A percentile compares a stretch with the other conserved stretches of the same genome.
phyloP scores from a whole-genome alignment of 2,113 vertebrate species.

The Mustela lutreola region DNA sequence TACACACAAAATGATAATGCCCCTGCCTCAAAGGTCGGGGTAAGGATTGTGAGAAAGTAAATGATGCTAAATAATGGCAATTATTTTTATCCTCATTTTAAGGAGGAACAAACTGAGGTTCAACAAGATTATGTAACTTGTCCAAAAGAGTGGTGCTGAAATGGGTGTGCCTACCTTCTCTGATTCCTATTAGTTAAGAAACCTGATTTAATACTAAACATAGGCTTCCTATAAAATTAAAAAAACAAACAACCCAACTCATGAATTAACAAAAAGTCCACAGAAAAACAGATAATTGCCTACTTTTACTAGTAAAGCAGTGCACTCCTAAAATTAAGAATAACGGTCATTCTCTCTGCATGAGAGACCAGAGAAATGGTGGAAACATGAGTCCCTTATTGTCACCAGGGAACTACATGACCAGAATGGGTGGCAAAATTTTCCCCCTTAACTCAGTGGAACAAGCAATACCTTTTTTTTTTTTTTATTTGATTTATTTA shows the following conservation, averaged over 20 bases:
- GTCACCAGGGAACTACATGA: neutral
- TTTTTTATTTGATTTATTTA: too few species aligned
- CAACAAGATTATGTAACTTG: neutral
- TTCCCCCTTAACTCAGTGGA: neutral
- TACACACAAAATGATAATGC: neutral
- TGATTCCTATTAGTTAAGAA: constrained; percentile 4
- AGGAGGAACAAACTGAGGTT: neutral
- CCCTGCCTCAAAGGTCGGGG: neutral
- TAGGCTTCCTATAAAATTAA: neutral
- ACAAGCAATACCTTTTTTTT: neutral
- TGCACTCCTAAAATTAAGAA: neutral
- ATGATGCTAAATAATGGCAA: neutral
- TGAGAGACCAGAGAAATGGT: neutral
- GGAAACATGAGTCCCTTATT: neutral
- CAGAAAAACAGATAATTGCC: neutral
- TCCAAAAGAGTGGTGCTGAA: neutral
- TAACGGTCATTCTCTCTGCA: neutral
- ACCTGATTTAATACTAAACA: constrained; percentile 6
- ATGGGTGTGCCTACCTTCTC: neutral
- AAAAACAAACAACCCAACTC: too few species aligned
- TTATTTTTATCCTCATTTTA: constrained; percentile 22
- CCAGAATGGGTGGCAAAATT: neutral
- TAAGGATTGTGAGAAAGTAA: neutral
- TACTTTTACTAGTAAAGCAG: neutral
- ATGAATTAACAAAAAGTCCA: neutral